Evolutionary conservation across 30 jellyfish, hydroid and myxozoan species (phyloP), one percentile per base, ranked within the genome.

Genomic region (Aurelia aurita complex sp. Pacific): DNA sequence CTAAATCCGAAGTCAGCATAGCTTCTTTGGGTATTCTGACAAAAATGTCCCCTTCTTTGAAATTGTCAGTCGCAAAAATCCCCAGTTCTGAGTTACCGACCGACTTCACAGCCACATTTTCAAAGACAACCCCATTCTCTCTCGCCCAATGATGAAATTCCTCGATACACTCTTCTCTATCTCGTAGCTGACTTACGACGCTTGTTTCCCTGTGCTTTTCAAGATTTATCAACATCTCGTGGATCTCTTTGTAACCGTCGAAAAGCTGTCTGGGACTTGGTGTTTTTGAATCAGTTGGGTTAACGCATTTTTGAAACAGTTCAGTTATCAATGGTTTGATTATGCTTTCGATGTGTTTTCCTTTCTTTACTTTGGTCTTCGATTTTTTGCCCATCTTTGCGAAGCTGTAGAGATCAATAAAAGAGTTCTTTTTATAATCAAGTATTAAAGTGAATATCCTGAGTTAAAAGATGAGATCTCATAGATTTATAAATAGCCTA

Each of bases 341-440:
- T 17, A 52, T 19, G 61, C 67, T 82, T 0, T 70, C 77, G 7
- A 36, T 42, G 0, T 69, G 75, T 55, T 43, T 18, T 33, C 42
- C 64, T 33, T 23, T 32, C 78, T 62, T 62, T 64, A 16, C 67
- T 54, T 69, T 83, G 15, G 87, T 53, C 67, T 83, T 86, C 32
- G 89, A 50, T 43, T 86, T 86, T 77, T 86, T 86, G 29, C 95
- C 95, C 95, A 86, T 86, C 32, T 63, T 69, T 15, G 10, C 85
- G 57, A 46, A 46, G 14, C 57, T 46, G 57, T 46, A 46, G 15
- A 46, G 13, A 46, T 46, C 57, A 46, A 7, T 43, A 6, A 43
- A 4, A 43, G 54, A 43, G 5, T 38, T 23, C 29, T 23, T 23
- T 23, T 23, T 23, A 23, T 23, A 23, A 23, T 23, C 29, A 23